Percentiles rank a stretch among this genome's conserved stretches.
Evolutionary conservation across 2,797 vertebrate species (phyloP).

Genomic region (Aeoliscus strigatus): DNA sequence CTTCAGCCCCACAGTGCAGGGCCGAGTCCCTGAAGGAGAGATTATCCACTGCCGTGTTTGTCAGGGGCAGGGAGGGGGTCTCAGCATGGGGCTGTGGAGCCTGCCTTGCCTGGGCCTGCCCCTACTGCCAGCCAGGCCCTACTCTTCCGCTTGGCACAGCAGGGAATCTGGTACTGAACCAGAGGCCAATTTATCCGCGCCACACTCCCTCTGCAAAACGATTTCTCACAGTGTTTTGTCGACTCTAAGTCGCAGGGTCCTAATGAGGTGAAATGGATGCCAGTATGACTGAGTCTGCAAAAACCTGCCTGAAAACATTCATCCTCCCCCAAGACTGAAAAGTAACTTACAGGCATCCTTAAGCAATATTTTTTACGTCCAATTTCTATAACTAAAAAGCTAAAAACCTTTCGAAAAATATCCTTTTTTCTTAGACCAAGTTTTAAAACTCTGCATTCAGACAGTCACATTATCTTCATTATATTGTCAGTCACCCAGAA

Average conservation of each 20-base stretch:
- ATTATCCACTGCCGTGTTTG: conserved; percentile 78
- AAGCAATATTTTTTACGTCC: conserved; percentile 13
- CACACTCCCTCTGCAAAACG: conserved; percentile 60
- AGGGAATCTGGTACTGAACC: conserved; percentile 68
- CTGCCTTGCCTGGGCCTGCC: conserved; percentile 79
- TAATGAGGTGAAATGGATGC: conserved; percentile 76
- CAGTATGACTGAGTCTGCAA: conserved; percentile 57
- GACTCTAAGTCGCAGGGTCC: conserved; percentile 67
- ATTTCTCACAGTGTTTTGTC: conserved; percentile 61
- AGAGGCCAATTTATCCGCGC: conserved; percentile 71
- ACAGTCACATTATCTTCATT: too few species aligned
- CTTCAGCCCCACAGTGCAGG: conserved; percentile 68
- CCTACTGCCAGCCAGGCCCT: conserved; percentile 72
- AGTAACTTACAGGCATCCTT: conserved; percentile 21
- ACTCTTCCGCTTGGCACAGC: conserved; percentile 75
- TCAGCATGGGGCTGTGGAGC: conserved; percentile 66
- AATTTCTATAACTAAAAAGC: too few species aligned
- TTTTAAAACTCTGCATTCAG: too few species aligned
- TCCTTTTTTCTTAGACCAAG: too few species aligned
- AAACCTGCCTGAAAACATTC: conserved; percentile 42
- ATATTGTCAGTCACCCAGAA: too few species aligned
- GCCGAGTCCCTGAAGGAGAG: conserved; percentile 72
- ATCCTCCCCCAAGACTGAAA: conserved; percentile 17
- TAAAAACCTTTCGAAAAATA: too few species aligned
- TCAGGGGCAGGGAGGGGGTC: conserved; percentile 72